A percentile compares a stretch with the other conserved stretches of the same genome.
phyloP scores from a whole-genome alignment of 2,113 vertebrate species.

The Sus scrofa region T2T-Sscrofa CM000817.6:33713501-33714000 shows the following conservation, averaged over 20 bases:
- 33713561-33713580: not conserved
- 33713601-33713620: not conserved
- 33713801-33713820: no score
- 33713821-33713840: no score
- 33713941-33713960: not conserved
- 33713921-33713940: not conserved
- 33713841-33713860: no score
- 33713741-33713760: no score
- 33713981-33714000: not conserved
- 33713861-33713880: no score
- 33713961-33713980: not conserved
- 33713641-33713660: not conserved
- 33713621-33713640: not conserved
- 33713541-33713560: conserved; percentile 61
- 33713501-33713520: not conserved
- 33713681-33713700: no score
- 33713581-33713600: not conserved
- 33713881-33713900: no score
- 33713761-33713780: no score
- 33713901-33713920: not conserved
- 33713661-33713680: no score
- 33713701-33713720: no score
- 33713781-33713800: no score
- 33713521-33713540: not conserved
- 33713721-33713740: no score